Evolutionary conservation across 2,888 invertebrate genomes (phyloP), one percentile per base, ranked within the genome.

Genomic region (Dendrolimus pini): DNA sequence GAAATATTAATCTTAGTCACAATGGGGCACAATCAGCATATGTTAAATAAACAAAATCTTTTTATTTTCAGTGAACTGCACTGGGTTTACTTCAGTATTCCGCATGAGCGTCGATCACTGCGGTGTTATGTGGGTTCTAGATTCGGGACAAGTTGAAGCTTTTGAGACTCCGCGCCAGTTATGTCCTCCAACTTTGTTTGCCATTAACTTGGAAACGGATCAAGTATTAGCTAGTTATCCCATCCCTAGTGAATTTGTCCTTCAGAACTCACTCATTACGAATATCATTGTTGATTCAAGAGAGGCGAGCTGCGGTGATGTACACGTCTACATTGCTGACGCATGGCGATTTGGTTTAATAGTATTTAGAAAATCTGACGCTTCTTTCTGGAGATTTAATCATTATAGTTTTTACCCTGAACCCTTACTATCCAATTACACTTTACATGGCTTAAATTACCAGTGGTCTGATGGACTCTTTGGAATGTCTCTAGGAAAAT

Each of bases 381-480:
- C 92, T 59, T 80, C 88, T 1, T 93, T 94, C 60, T 95, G 94
- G 93, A 80, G 75, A 79, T 96, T 65, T 92, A 94, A 68, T 91
- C 96, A 89, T 93, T 95, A 79, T 75, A 93, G 88, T 53, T 96
- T 93, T 84, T 93, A 92, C 69, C 95, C 95, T 0, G 95, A 95
- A 74, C 95, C 95, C 0, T 75, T 95, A 9, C 92, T 95, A 1
- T 92, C 95, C 1, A 93, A 94, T 69, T 96, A 95, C 72, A 94
- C 94, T 60, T 78, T 96, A 7, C 94, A 95, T 64, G 95, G 94
- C 12, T 71, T 96, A 9, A 94, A 94, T 66, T 96, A 95, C 72
- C 95, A 96, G 69, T 96, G 96, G 96, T 92, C 94, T 2, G 96
- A 96, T 68, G 96, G 96, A 0, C 84, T 96, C 7, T 96, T 96